Conservation (phyloP, 2,888 invertebrate species). For the Pristionchus exspectatus region DNA sequence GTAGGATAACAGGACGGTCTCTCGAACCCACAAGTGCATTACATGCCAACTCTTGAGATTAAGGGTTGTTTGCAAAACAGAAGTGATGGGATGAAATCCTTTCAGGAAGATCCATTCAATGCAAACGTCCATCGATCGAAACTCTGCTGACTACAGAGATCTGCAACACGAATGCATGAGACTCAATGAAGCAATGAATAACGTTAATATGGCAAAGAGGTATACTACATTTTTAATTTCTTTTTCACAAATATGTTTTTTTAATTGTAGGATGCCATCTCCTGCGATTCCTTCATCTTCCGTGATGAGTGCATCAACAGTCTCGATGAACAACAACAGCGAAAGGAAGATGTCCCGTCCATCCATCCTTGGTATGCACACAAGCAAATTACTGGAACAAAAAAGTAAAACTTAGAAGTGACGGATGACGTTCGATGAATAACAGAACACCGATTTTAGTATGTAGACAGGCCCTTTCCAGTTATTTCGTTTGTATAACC, state of each 20-base stretch:
- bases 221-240: not conserved
- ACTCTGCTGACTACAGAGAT: constrained; percentile 11
- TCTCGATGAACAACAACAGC: constrained; percentile 49
- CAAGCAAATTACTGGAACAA: too few species aligned
- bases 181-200: not conserved
- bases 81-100: not conserved
- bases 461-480: too few species aligned
- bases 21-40: too few species aligned
- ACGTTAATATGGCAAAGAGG: constrained; percentile 24
- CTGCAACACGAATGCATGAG: constrained; percentile 20
- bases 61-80: too few species aligned
- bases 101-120: constrained; percentile 36
- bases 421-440: too few species aligned
- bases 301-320: constrained; percentile 36
- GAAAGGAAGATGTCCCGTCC: constrained; percentile 47
- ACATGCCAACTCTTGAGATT: too few species aligned
- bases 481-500: too few species aligned
- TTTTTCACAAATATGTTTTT: too few species aligned
- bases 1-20: too few species aligned
- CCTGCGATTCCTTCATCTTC: constrained; percentile 31
- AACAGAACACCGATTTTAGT: too few species aligned
- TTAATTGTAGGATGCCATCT: constrained; percentile 38
- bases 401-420: too few species aligned
- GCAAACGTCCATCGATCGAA: constrained; percentile 48
- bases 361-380: not conserved